Conservation (phyloP, 2,888 invertebrate species). For the Megamerina dolium region DNA sequence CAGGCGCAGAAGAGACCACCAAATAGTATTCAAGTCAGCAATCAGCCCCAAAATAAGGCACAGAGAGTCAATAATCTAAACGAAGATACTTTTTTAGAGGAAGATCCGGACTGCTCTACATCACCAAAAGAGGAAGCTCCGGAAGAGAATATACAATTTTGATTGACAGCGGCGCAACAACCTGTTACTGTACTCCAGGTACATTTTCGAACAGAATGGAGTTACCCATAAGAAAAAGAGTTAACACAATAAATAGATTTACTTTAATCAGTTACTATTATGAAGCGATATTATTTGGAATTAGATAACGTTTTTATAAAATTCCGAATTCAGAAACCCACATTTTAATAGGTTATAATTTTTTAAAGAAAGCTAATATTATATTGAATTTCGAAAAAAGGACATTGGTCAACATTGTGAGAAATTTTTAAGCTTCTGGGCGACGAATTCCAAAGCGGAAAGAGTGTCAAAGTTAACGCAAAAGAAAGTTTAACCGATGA, state of each 20-base stretch:
- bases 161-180: constrained; percentile 4
- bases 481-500: too few species aligned
- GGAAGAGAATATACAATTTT: constrained; percentile 1
- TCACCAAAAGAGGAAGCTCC: background rate
- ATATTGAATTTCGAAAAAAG: constrained; percentile 3
- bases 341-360: constrained; percentile 1
- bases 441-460: too few species aligned
- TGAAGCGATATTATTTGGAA: constrained; percentile 4
- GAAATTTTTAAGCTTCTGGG: too few species aligned
- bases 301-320: constrained; percentile 9
- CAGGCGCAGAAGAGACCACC: background rate
- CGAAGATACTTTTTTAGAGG: background rate
- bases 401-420: background rate
- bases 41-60: constrained; percentile 1
- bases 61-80: constrained; percentile 2
- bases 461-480: too few species aligned
- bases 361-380: constrained; percentile 5
- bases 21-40: background rate
- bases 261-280: constrained; percentile 5
- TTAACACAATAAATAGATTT: constrained; percentile 9
- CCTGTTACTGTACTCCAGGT: background rate
- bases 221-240: constrained; percentile 1
- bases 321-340: constrained; percentile 4
- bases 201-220: background rate
- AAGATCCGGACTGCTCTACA: background rate